Evolutionary conservation across 2,113 vertebrate genomes (phyloP).

Genomic region (Eidolon helvum): DNA sequence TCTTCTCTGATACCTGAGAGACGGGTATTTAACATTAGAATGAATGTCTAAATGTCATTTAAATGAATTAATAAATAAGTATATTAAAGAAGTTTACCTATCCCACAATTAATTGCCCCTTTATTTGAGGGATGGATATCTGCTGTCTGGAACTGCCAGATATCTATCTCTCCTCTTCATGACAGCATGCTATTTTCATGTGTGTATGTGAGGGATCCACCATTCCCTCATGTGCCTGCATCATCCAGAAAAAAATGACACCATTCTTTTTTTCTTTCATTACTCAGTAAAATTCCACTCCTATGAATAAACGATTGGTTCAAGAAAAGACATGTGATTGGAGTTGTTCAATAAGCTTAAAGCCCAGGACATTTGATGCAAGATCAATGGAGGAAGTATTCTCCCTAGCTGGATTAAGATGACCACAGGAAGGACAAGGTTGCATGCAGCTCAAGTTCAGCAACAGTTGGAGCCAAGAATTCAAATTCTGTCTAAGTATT

Average conservation of each 20-base stretch:
- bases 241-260: not conserved
- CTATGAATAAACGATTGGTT: not conserved
- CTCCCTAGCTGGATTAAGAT: not conserved
- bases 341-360: not conserved
- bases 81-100: not conserved
- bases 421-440: not conserved
- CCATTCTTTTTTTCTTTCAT: not conserved
- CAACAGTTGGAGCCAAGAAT: not conserved
- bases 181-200: not conserved
- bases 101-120: not conserved
- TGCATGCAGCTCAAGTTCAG: rapidly evolving
- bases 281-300: not conserved
- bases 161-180: not conserved
- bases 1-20: not conserved
- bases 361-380: not conserved
- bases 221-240: rapidly evolving
- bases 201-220: not conserved
- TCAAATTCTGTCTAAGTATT: not conserved
- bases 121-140: not conserved
- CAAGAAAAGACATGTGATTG: not conserved
- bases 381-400: not conserved
- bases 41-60: not conserved
- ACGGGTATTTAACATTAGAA: not conserved
- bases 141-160: not conserved
- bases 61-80: not conserved